Evolutionary conservation across 2,888 invertebrate species (phyloP), one percentile per base, ranked within the genome.

Genomic region (Coenonympha arcania): DNA sequence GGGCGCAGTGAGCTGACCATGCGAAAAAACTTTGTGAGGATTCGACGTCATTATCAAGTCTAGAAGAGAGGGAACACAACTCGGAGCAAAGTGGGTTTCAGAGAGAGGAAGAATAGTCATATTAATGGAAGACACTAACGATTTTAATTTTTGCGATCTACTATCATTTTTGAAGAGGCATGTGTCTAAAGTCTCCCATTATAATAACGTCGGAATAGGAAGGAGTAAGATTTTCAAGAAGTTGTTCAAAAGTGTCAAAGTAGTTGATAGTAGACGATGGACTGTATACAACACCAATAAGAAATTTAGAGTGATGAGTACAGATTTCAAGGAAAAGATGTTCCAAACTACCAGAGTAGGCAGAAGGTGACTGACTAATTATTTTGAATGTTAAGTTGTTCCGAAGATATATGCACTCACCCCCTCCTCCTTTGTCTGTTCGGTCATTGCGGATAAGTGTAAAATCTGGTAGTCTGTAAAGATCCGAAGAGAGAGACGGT

Each of bases 1-100:
- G 15, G 48, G 42, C 1, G 48, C 52, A 8, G 50, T 50, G 1
- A 49, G 34, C 24, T 57, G 57, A 18, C 57, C 57, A 33, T 53
- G 47, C 13, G 46, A 43, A 3, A 40, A 40, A 2, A 53, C 41
- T n/a, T 44, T 46, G 6, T 36, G n/a, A 19, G 20, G 37, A 36
- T 51, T 39, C 5, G 43, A 43, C 6, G 33, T 39, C 8, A 48
- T 20, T 5, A 39, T 43, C 8, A 52, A 39, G 24, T 46, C 48
- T 18, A 57, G 46, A 9, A 49, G 45, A 15, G 52, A 48, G 15
- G 52, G 52, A 9, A 22, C 40, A 6, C 37, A 49, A 41, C 50
- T 44, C 3, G 56, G 56, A 4, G 40, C 19, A 28, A 46, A 49
- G 43, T 54, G 56, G 5, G 56, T 56, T 9, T 50, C 39, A 4